Base-by-base conservation (phyloP, 2,113 vertebrate genomes). In the Vidua macroura region DNA sequence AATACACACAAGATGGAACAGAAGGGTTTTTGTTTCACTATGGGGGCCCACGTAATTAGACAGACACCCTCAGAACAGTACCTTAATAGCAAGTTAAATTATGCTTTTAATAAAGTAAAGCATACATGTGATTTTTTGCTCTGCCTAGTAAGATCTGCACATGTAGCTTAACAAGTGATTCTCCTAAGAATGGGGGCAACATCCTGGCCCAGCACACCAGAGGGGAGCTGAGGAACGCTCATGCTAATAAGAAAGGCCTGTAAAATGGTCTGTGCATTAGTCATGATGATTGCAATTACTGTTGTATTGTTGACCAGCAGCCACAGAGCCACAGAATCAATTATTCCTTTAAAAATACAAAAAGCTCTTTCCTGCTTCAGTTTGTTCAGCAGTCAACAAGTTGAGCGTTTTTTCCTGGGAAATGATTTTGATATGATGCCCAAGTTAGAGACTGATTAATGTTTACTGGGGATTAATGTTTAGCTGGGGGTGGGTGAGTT, bases 281-380 rank as follows among this genome's bases (percentile, higher is more conserved):
- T 96, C 93, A 83, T 49, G 66, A 64, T 93, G 60, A 70, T 91
- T 90, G 59, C 81, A 93, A 77, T 93, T 94, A 86, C 78, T 35
- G 37, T 31, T 70, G 31, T 85, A 94, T 77, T 92, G 94, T 77
- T 92, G 94, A 92, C 63, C 70, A 70, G 74, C 62, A 93, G 41
- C 74, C 51, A 74, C 52, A 72, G 81, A 87, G 81, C 63, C 77
- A 82, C 73, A 67, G 66, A 92, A 95, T 94, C 78, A 83, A 93
- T 96, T 77, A 89, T 15, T 58, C 74, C 73, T 70, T 84, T 94
- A 78, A 92, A 96, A 95, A 92, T 60, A 91, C 78, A 59, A 87
- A 76, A 91, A 64, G 89, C 60, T 75, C 52, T 94, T 94, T 95
- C 67, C 79, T 55, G 62, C 62, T 76, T 92, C 58, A 74, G 73